Conservation (phyloP, 2,797 vertebrate species). For the Sorex maritimensis region DNA sequence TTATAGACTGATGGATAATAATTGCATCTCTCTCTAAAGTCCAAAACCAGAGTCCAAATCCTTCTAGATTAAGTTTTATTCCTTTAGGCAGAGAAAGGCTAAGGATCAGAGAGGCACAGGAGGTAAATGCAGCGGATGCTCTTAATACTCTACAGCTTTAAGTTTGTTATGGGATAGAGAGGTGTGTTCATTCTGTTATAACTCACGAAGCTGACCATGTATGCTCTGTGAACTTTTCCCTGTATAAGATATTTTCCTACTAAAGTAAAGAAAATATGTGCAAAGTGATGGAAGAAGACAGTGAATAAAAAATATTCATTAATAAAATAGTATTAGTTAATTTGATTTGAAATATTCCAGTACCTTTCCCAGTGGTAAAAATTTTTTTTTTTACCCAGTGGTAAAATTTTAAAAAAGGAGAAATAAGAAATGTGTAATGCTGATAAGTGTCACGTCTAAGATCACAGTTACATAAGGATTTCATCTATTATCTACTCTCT, state of each 20-base stretch:
- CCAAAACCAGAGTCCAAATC: background rate
- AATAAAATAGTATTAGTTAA: background rate
- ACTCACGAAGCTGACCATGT: background rate
- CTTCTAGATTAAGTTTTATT: background rate
- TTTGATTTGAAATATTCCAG: constrained; percentile 32
- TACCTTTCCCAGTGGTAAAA: background rate
- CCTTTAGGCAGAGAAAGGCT: background rate
- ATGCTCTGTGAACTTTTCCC: background rate
- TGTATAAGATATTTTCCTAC: background rate
- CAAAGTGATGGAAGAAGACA: constrained; percentile 1
- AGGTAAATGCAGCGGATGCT: background rate
- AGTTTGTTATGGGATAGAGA: background rate
- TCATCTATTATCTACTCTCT: background rate
- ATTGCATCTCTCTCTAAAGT: background rate
- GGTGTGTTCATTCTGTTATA: background rate
- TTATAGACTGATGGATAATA: background rate
- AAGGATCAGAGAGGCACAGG: background rate
- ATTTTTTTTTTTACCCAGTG: too few species aligned
- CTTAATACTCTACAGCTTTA: background rate
- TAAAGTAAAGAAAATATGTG: background rate
- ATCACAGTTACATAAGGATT: background rate
- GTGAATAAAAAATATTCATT: constrained; percentile 8
- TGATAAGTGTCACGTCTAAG: background rate
- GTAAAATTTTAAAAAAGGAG: background rate
- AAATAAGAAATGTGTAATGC: constrained; percentile 17